Conservation (phyloP, 2,888 invertebrate genomes). For the Micropterix aruncella region DNA sequence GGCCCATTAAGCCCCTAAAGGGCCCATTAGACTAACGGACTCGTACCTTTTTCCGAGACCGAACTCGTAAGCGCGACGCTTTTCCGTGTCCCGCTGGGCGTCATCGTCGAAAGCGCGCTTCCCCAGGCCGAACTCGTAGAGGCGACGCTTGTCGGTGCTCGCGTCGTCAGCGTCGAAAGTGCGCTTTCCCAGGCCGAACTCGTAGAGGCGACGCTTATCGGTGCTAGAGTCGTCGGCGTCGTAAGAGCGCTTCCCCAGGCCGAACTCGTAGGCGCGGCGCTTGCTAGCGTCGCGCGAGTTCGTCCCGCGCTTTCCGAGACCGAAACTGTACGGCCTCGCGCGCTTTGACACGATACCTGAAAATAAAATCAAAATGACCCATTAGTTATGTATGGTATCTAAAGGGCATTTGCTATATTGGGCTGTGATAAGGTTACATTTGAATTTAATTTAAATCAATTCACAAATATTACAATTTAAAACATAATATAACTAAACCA, state of each 20-base stretch:
- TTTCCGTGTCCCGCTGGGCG: slow-evolving; percentile 9
- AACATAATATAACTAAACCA: no score
- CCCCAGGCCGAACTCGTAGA: slow-evolving; percentile 33
- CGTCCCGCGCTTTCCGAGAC: slow-evolving; percentile 48
- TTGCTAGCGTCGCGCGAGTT: slow-evolving; percentile 20
- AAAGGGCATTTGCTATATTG: no score
- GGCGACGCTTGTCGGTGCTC: slow-evolving; percentile 15
- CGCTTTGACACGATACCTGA: slow-evolving; percentile 37
- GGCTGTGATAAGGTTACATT: no score
- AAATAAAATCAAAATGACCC: no score
- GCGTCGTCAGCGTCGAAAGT: slow-evolving; percentile 14
- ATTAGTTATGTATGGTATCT: no score
- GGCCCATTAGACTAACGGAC: no score
- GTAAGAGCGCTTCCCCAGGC: slow-evolving; percentile 30
- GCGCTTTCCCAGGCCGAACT: slow-evolving; percentile 44
- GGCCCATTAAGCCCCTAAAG: no score
- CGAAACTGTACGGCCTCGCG: slow-evolving; percentile 51
- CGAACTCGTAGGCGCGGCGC: slow-evolving; percentile 27
- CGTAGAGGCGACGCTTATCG: slow-evolving; percentile 33
- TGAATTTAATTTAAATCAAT: no score
- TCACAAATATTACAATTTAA: no score
- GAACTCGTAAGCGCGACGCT: slow-evolving; percentile 35
- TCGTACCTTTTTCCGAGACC: slow-evolving; percentile 40
- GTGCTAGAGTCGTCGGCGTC: slow-evolving; percentile 31
- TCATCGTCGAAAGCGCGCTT: slow-evolving; percentile 19